These are phyloP conservation scores for Alouatta palliata DNA, from an alignment of 2,113 vertebrate genomes.

Conservation along the genomic window DNA sequence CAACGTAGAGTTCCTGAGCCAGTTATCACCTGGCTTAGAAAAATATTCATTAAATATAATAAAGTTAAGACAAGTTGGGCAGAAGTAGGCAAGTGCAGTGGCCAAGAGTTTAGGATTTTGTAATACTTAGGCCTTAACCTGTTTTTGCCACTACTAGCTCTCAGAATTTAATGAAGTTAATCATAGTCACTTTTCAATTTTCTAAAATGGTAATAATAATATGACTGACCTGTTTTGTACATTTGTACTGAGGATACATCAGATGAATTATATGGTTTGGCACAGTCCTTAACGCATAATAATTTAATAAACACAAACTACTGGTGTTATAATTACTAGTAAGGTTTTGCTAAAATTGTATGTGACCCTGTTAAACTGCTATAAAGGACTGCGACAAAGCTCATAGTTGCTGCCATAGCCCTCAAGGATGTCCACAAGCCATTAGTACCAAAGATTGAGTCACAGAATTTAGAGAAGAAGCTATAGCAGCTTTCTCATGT, in stretches of 20 bases:
- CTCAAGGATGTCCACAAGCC: neutral
- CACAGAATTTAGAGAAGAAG: neutral
- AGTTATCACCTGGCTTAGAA: neutral
- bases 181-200: neutral
- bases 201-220: neutral
- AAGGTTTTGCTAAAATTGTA: neutral
- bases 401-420: accelerated
- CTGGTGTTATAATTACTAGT: neutral
- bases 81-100: neutral
- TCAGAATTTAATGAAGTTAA: neutral
- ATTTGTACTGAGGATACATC: neutral
- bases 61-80: neutral
- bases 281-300: neutral
- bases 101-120: neutral
- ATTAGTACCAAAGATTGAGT: neutral
- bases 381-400: neutral
- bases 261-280: neutral
- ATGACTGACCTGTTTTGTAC: neutral
- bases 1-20: neutral
- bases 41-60: neutral
- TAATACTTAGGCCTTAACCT: neutral
- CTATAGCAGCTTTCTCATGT: neutral
- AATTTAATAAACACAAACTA: neutral
- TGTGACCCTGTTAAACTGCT: neutral
- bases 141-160: neutral